Evolutionary conservation across 2,888 invertebrate genomes (phyloP), one percentile per base, ranked within the genome.

Genomic region (Amphipyra berbera): DNA sequence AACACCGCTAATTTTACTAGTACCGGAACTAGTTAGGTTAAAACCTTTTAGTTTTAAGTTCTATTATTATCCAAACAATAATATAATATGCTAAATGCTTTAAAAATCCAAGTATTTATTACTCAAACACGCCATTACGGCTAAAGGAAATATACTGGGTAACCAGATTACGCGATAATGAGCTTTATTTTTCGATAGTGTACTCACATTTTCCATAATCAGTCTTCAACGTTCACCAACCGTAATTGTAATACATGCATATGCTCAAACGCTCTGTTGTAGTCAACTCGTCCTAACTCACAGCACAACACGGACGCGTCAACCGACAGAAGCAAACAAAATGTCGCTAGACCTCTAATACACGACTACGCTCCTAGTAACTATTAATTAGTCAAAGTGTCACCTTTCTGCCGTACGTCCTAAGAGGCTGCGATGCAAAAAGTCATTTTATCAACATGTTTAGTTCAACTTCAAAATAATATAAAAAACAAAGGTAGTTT

Each of bases 361-460:
- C 77, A 77, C 79, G 77, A 73, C 78, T 78, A 78, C 63, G 66
- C 15, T 68, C 78, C 77, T 77, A 77, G 60, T 56, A 67, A 66
- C 79, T 78, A 78, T 82, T 81, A 83, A 83, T 78, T 78, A 68
- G 68, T 79, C 79, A 84, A 85, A 85, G 76, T 80, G 72, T 90
- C 91, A 91, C 94, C 94, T 95, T 94, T 84, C 92, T 92, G 87
- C 91, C 89, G 90, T 94, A 93, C 68, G 90, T 95, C 94, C 94
- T 93, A 92, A 93, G 88, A 81, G 93, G 94, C 94, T 94, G 94
- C 94, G 84, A 90, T 90, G 92, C 88, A 93, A 91, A 92, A 93
- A 91, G 87, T 87, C 82, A 83, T 82, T 79, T 80, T 78, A 76
- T 85, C 79, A 85, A 79, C 72, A 82, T 62, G 67, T 79, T 78